Evolutionary conservation across 2,888 invertebrate species (phyloP), one percentile per base, ranked within the genome.

Genomic region (Phanerotoma sp.): DNA sequence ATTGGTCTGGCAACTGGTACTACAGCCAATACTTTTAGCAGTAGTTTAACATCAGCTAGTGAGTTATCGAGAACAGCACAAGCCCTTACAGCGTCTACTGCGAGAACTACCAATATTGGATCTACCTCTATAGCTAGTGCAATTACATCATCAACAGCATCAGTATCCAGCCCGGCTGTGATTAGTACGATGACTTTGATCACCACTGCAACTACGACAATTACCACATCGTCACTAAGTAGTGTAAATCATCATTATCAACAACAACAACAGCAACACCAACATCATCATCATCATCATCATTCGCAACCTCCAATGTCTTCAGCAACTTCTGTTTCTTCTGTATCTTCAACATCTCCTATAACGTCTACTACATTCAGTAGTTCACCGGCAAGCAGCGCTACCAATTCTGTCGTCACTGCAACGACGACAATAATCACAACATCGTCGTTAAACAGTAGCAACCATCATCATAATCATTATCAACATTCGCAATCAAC

Each of bases 1-100:
- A 68, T 72, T 45, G 65, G 63, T 51, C 63, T 68, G 11, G 61
- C 65, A 21, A 65, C 63, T 42, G 66, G 61, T 48, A 65, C 60
- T 30, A 63, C 72, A 13, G 66, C 61, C 47, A 59, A 54, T 38
- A 57, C 38, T 35, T 64, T 62, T 49, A 57, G 50, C 46, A 45
- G 32, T 16, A 49, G 62, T 58, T 61, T 64, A 57, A 60, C 63
- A 48, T 67, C 63, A 50, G 56, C 62, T 47, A 65, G 62, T 62
- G 56, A 55, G 41, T 45, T 53, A 49, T 53, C 45, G 45, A 54
- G 10, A 44, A 32, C 42, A 5, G 42, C 52, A 33, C 56, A 49
- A 41, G 47, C 42, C 16, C 42, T 54, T 20, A 21, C 33, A 37
- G 51, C 59, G 0, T 53, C 57, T 3, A 59, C 51, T 4, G 51